Base-by-base conservation (phyloP, 1,140 invertebrate species). In the Gonioctena quinquepunctata region DNA sequence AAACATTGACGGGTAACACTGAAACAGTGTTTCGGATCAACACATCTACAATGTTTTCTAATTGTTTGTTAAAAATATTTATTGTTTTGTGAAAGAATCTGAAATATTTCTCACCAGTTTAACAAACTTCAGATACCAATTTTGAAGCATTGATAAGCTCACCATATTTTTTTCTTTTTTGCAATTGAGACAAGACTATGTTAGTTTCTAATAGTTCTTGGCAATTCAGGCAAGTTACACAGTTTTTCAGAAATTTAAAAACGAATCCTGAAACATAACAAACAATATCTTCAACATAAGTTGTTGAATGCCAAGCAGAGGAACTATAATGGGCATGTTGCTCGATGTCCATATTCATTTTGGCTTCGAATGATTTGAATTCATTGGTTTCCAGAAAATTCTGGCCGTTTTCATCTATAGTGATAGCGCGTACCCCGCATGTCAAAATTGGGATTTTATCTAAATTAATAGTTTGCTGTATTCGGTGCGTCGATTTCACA, bases 401-500 rank as follows among this genome's bases (percentile, higher is more conserved):
- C 11, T 50, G 3, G 11, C 11, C 26, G 22, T 62, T 18, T 4
- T 62, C 26, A 57, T 19, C 57, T n/a, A 16, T 5, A 25, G 27
- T 18, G 7, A 16, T 59, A 42, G 11, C 5, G 5, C 59, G 3
- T 26, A 2, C 4, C n/a, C 26, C 54, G 57, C 50, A 52, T 5
- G 27, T 50, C 18, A 54, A 18, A 60, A 65, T 60, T 57, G 61
- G 23, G 11, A 59, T 57, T 26, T 56, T 19, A 33, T 69, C 62
- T 22, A 72, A 62, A 56, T 26, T 54, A 23, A 68, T 50, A 21
- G 59, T 75, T 75, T 21, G 11, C 71, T 4, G 19, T 60, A 21
- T 64, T 13, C 13, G 67, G 8, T 16, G 33, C 68, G 8, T 18
- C 52, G 26, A 73, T 62, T 49, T 69, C 57, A 54, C 7, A 13